Evolutionary conservation across 1,140 invertebrate genomes (phyloP), one percentile per base, ranked within the genome.

Genomic region (Harpegnathos saltator): DNA sequence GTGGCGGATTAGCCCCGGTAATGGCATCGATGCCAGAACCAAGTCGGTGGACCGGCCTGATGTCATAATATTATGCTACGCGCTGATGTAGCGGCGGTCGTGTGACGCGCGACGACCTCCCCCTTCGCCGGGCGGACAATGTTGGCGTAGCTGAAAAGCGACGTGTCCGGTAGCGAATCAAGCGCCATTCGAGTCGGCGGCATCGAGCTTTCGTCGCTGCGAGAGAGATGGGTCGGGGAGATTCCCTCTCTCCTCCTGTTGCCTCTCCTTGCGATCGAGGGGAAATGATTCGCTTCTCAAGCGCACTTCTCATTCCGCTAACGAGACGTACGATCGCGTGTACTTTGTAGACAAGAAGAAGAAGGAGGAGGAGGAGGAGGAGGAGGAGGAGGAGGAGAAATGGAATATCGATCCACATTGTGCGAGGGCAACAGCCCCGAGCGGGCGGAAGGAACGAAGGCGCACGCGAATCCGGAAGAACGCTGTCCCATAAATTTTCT

Each of bases 41-140:
- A 50, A 71, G 87, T 66, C 2, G 33, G 80, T 78, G 88, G 50
- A 78, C 77, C 50, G 12, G 19, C 14, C n/a, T 24, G 85, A 59
- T 84, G 89, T 89, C 88, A 89, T 65, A 89, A 90, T 90, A 90
- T 90, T 90, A 71, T 89, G 75, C 14, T 82, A 80, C 84, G 56
- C 14, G 58, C 24, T 59, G 29, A 26, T 77, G 56, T 59, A 71
- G 29, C n/a, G 50, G 38, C 17, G n/a, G 14, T 65, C 19, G 26
- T 54, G 54, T 65, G 82, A 80, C 83, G 26, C 83, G 26, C 17
- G 56, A 50, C 52, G 24, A 58, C 56, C 62, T 44, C 24, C n/a
- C 33, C 29, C 69, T 80, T 80, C 33, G 44, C 33, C 29, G 44
- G 9, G 7, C 22, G 3, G 61, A 33, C 66, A 63, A 63, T 71